phyloP scores from a whole-genome alignment of 2,113 vertebrate species.

The Cervus canadensis region DNA sequence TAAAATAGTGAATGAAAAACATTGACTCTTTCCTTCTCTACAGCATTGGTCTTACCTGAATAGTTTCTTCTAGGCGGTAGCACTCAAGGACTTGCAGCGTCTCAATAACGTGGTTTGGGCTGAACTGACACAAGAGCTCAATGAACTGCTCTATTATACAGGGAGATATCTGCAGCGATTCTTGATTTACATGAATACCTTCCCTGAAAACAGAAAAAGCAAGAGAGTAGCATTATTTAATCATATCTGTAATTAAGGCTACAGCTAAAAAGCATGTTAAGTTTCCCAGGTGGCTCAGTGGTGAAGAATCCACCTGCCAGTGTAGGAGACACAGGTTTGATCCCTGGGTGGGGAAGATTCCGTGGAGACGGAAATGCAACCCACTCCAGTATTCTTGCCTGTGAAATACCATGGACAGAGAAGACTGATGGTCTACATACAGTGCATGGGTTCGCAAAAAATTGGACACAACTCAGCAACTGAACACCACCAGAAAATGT shows the following conservation, averaged over 20 bases:
- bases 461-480: not conserved
- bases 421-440: not conserved
- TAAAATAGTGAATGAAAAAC: not conserved
- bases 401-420: not conserved
- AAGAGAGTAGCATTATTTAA: not conserved
- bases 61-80: constrained; percentile 92
- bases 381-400: not conserved
- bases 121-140: constrained; percentile 89
- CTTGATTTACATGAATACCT: constrained; percentile 78
- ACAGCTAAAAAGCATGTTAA: not conserved
- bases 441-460: not conserved
- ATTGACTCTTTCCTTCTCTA: too few species aligned
- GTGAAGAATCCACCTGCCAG: not conserved
- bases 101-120: constrained; percentile 83
- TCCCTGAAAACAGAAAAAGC: constrained; percentile 84
- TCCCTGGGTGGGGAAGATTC: not conserved
- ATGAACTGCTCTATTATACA: constrained; percentile 89
- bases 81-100: constrained; percentile 88
- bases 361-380: not conserved
- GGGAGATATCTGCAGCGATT: constrained; percentile 79
- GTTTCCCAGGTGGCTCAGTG: not conserved
- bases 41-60: constrained; percentile 82
- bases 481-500: not conserved
- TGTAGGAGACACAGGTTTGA: not conserved
- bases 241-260: not conserved